Conservation (phyloP, 2,113 vertebrate genomes). For the Rhabdomys dilectus region DNA sequence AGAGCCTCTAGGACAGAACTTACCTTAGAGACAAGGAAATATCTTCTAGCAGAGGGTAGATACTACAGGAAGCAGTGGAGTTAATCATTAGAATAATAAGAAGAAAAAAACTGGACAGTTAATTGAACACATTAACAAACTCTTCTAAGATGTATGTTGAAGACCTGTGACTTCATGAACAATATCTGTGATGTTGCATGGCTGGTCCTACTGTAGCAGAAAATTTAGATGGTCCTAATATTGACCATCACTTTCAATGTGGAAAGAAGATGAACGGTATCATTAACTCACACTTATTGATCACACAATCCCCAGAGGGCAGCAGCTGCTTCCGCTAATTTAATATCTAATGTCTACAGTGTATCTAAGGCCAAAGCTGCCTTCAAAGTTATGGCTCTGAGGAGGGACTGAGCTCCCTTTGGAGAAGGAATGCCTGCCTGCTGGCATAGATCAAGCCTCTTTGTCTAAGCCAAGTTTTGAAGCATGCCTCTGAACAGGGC, state of each 20-base stretch:
- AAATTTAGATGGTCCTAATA: background rate
- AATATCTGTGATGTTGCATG: background rate
- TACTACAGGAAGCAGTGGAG: conserved; percentile 29
- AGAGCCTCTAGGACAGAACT: background rate
- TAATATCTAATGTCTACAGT: conserved; percentile 35
- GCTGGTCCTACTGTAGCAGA: background rate
- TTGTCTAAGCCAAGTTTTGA: background rate
- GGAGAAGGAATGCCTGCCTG: background rate
- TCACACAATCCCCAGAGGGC: background rate
- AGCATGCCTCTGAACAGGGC: background rate
- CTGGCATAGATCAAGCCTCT: background rate
- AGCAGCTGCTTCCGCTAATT: background rate
- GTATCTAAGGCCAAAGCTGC: conserved; percentile 34
- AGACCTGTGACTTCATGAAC: background rate
- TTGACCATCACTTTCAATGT: conserved; percentile 4
- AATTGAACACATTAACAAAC: conserved; percentile 37
- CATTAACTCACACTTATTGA: conserved; percentile 47
- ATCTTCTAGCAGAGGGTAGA: conserved; percentile 39
- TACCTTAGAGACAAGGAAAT: conserved; percentile 44
- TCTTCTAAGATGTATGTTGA: conserved; percentile 40
- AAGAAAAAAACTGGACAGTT: background rate
- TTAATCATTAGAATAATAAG: conserved; percentile 7
- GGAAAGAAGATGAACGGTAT: background rate
- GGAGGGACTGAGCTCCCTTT: background rate
- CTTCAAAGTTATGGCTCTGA: conserved; percentile 27